Evolutionary conservation across 2,797 vertebrate genomes (phyloP).

Genomic region (Lagodon rhomboides): DNA sequence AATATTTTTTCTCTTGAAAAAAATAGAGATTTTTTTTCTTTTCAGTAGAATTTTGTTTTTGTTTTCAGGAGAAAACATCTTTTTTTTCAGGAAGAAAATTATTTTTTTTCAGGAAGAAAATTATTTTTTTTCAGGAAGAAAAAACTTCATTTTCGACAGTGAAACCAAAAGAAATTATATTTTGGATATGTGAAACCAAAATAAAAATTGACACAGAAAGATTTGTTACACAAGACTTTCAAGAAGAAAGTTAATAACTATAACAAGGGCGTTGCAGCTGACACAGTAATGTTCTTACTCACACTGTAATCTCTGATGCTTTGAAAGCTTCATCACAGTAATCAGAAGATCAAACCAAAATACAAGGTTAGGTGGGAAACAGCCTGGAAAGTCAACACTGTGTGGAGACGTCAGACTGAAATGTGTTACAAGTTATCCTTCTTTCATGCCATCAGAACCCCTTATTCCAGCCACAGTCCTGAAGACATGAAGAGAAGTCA

Average conservation of each 20-base stretch:
- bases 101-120: no score
- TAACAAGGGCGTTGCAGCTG: background rate
- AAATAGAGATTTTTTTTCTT: no score
- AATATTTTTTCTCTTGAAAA: no score
- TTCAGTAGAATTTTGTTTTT: no score
- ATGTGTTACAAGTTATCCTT: no score
- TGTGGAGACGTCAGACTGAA: background rate
- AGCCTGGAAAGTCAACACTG: background rate
- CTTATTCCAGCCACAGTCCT: background rate
- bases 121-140: no score
- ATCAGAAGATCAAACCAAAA: background rate
- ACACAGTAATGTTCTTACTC: background rate
- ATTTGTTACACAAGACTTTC: background rate
- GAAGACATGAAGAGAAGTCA: accelerated
- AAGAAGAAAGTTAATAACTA: background rate
- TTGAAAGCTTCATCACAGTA: background rate
- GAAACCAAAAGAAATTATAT: no score
- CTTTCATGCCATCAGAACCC: background rate
- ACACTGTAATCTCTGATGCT: background rate
- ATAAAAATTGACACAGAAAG: background rate
- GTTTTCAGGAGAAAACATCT: no score
- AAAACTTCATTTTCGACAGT: no score
- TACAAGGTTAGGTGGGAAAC: background rate
- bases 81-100: no score
- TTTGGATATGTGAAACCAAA: no score